Percentiles rank a stretch among this genome's conserved stretches.
Evolutionary conservation across 2,113 vertebrate species (phyloP).

Genomic region (Campylomormyrus tamandua): DNA sequence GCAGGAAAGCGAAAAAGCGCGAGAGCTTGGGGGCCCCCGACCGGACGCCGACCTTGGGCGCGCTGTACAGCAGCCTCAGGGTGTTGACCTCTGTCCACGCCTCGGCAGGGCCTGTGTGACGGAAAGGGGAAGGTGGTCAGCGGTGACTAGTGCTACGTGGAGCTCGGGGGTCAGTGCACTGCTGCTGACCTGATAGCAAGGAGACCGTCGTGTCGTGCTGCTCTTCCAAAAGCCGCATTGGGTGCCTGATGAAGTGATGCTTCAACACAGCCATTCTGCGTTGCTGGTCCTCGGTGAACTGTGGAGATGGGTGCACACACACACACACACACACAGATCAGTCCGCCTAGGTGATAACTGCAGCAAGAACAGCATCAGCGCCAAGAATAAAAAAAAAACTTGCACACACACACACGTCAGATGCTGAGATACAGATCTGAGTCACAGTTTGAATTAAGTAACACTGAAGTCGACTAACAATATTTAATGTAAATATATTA

Average conservation of each 20-base stretch:
- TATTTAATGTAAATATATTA: not conserved
- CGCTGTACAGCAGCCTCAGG: conserved; percentile 73
- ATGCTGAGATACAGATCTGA: not conserved
- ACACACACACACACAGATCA: not conserved
- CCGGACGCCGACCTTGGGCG: conserved; percentile 69
- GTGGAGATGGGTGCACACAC: conserved; percentile 10
- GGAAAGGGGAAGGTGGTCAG: not conserved
- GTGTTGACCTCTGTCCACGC: conserved; percentile 78
- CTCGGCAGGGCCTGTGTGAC: conserved; percentile 60
- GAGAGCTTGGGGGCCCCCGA: not conserved
- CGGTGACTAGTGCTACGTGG: not conserved
- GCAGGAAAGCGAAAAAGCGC: not conserved
- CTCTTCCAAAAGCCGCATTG: conserved; percentile 68
- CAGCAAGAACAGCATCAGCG: not conserved
- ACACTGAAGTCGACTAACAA: not conserved
- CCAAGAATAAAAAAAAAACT: not conserved
- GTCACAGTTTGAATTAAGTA: not conserved
- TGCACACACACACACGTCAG: not conserved
- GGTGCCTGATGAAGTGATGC: conserved; percentile 88
- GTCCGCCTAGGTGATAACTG: not conserved
- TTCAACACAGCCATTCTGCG: conserved; percentile 73
- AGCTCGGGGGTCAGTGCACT: not conserved
- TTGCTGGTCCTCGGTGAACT: conserved; percentile 78
- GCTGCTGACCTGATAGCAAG: conserved; percentile 63
- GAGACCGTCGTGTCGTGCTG: conserved; percentile 52